phyloP scores from a whole-genome alignment of 2,113 vertebrate species.

The Natator depressus region DNA sequence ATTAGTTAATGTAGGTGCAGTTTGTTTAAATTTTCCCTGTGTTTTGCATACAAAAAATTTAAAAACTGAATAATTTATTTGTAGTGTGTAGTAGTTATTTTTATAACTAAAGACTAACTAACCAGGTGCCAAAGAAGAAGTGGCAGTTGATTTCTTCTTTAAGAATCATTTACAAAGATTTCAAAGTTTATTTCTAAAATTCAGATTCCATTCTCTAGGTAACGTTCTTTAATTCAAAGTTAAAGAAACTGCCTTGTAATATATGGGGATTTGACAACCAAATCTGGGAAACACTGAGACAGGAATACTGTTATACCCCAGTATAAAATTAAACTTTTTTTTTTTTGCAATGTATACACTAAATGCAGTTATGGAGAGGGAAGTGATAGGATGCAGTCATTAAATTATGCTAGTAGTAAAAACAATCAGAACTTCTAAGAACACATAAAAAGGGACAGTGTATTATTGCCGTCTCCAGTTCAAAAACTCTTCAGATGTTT shows the following conservation, averaged over 20 bases:
- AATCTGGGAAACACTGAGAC: constrained; percentile 41
- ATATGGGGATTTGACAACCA: constrained; percentile 15
- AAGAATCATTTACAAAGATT: constrained; percentile 42
- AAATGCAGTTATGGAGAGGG: constrained; percentile 41
- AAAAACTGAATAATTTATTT: constrained; percentile 6
- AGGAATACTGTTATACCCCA: constrained; percentile 37
- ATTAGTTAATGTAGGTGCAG: accelerated
- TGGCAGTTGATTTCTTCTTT: not conserved
- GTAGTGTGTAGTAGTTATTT: constrained; percentile 7
- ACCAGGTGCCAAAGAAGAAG: constrained; percentile 40
- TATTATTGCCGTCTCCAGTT: constrained; percentile 66
- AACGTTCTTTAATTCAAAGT: constrained; percentile 26
- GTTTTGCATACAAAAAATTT: constrained; percentile 12
- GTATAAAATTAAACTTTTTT: constrained; percentile 40
- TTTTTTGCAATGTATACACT: constrained; percentile 11
- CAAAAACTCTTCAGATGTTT: constrained; percentile 81
- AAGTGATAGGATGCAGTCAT: constrained; percentile 33
- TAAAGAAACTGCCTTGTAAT: constrained; percentile 42
- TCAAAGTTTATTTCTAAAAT: constrained; percentile 33
- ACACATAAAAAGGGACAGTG: constrained; percentile 62
- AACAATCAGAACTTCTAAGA: constrained; percentile 56
- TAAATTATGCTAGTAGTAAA: constrained; percentile 57
- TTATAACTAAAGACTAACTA: not conserved
- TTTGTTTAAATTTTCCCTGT: constrained; percentile 43
- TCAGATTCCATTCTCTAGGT: not conserved